These are phyloP conservation scores for Xiphorhynchus erythropygius DNA, from an alignment of 2,797 vertebrate genomes.

Conservation along the genomic window DNA sequence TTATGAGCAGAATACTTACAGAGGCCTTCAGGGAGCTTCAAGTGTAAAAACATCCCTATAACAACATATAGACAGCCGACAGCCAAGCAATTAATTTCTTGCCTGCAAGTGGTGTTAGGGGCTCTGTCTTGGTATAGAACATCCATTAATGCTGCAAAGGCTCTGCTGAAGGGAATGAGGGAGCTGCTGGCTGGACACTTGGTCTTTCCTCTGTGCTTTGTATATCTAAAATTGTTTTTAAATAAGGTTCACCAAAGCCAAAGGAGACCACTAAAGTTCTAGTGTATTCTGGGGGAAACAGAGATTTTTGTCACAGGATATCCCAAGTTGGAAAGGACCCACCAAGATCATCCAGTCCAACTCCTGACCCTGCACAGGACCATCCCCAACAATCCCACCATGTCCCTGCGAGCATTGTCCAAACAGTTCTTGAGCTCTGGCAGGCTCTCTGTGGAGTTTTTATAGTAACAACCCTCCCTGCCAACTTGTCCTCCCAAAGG, in stretches of 20 bases:
- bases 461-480: not conserved
- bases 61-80: conserved; percentile 65
- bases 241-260: not conserved
- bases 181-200: not conserved
- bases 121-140: not conserved
- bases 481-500: not conserved
- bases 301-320: not conserved
- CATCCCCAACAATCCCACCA: not conserved
- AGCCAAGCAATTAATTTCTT: conserved; percentile 65
- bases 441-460: not conserved
- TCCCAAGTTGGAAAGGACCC: not conserved
- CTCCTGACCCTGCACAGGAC: not conserved
- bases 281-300: not conserved
- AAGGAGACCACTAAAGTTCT: not conserved
- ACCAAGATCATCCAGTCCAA: not conserved
- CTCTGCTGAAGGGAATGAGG: not conserved
- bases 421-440: not conserved
- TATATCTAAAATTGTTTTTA: not conserved
- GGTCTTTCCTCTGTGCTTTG: not conserved
- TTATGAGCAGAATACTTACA: conserved; percentile 73
- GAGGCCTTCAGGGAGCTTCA: conserved; percentile 60
- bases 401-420: fast-evolving
- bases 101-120: conserved; percentile 26
- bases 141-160: conserved; percentile 19
- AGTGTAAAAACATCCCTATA: conserved; percentile 67